phyloP scores from a whole-genome alignment of 2,113 vertebrate genomes.

The Caracal caracal region DNA sequence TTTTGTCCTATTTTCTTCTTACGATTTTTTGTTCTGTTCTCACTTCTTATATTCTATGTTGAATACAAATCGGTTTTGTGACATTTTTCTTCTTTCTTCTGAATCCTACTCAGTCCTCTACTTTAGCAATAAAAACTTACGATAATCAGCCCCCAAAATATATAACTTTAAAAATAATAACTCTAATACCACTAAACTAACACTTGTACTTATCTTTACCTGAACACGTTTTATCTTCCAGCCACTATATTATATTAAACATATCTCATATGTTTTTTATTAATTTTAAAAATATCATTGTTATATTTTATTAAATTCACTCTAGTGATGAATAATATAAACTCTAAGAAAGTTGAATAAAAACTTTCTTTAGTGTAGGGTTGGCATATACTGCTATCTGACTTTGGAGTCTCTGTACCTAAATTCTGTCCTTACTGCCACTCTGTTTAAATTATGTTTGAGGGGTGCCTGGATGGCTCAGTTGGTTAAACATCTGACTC shows the following conservation, averaged over 20 bases:
- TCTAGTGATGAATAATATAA: not conserved
- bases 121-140: not conserved
- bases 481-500: no score
- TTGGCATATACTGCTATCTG: not conserved
- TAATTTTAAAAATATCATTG: not conserved
- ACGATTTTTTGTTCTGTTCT: not conserved
- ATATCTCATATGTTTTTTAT: not conserved
- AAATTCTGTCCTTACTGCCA: not conserved
- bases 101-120: not conserved
- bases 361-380: not conserved
- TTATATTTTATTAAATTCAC: constrained; percentile 6
- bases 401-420: not conserved
- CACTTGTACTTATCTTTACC: not conserved
- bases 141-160: no score
- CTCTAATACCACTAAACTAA: not conserved
- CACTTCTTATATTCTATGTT: not conserved
- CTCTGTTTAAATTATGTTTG: not conserved
- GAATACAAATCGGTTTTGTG: not conserved
- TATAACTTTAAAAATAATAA: not conserved
- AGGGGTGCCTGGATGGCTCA: not conserved
- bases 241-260: not conserved
- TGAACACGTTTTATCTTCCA: not conserved
- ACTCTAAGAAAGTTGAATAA: not conserved
- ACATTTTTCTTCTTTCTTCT: constrained; percentile 48
- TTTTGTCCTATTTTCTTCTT: constrained; percentile 14